Conservation (phyloP, 2,113 vertebrate species). For the Pedionomus torquatus region DNA sequence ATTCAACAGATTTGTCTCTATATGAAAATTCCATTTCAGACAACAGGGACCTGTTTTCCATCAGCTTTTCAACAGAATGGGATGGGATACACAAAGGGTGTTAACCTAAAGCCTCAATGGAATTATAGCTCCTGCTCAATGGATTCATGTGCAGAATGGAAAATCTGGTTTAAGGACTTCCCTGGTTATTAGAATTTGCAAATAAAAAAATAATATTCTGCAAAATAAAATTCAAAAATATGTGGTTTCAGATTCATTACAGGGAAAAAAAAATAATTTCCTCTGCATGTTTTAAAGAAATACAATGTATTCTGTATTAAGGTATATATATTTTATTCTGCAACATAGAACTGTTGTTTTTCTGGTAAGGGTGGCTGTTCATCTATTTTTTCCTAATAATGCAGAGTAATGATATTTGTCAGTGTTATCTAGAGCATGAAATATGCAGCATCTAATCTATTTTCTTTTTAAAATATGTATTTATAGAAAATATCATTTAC, state of each 20-base stretch:
- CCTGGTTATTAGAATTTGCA: neutral
- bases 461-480: neutral
- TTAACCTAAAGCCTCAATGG: neutral
- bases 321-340: neutral
- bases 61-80: neutral
- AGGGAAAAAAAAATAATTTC: neutral
- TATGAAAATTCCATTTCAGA: neutral
- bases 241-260: neutral
- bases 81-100: neutral
- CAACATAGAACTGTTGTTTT: neutral
- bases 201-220: neutral
- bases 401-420: neutral
- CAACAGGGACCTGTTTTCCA: neutral
- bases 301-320: neutral
- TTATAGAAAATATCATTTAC: neutral
- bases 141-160: neutral
- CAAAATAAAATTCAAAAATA: neutral
- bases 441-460: neutral
- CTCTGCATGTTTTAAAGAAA: neutral
- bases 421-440: neutral
- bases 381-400: neutral
- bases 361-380: neutral
- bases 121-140: neutral
- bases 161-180: neutral
- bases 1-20: neutral